Base-by-base conservation (phyloP, 2,888 invertebrate genomes). In the Rosalia funebris region DNA sequence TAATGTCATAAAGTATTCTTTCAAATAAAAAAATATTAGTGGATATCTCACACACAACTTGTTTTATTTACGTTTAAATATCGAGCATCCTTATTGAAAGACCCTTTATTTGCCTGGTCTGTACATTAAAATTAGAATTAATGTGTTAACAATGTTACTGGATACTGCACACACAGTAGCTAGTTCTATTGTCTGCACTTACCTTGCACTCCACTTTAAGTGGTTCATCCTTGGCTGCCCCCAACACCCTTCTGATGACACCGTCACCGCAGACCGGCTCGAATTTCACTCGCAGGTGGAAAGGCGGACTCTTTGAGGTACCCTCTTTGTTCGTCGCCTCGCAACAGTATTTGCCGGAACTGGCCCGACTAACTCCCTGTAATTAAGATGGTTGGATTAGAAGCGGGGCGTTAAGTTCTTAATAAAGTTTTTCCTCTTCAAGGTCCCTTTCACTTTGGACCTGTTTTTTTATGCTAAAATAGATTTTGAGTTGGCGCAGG, bases 261-360 rank as follows among this genome's bases (percentile, higher is more conserved):
- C 68, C 79, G 46, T 82, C 79, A 42, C 81, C 81, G 71, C 86
- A 86, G 32, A 85, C 81, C 14, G 86, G 86, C 59, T 84, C 83
- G 67, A 77, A 92, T 82, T 92, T 92, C 56, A 93, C 90, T 79
- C 91, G 89, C 72, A 93, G 82, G 71, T 87, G 84, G 44, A 92
- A 85, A 2, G 86, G 85, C 61, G 89, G 89, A 77, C 92, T 92
- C 66, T 87, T 87, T 0, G 91, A 90, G 71, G 91, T 91, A 10
- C 93, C 92, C 71, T 92, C 87, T 71, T 86, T 86, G 81, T 92
- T 93, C 69, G 89, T 88, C 1, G 91, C 92, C 31, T 90, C 88
- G 77, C 92, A 93, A 53, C 89, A 89, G 82, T 93, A 93, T 45
- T 87, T 84, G 0, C 92, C 91, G 1, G 90, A 89, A 44, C 89